These are phyloP conservation scores for Micrasema minimum DNA, from an alignment of 1,140 invertebrate species.

Conservation along the genomic window DNA sequence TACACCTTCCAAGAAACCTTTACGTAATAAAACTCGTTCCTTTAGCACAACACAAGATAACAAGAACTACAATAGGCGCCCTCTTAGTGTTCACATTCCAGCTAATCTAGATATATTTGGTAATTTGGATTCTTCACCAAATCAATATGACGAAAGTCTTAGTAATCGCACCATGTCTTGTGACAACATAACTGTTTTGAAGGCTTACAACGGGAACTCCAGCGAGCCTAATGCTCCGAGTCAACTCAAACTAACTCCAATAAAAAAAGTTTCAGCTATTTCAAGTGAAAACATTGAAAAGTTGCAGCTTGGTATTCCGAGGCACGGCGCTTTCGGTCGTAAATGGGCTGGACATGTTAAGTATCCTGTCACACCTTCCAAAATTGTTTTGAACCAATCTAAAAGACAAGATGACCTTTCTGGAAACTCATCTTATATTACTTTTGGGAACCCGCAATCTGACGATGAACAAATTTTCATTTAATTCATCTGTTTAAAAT, in stretches of 20 bases:
- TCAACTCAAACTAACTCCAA: slow-evolving; percentile 48
- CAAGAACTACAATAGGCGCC: slow-evolving; percentile 57
- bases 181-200: slow-evolving; percentile 51
- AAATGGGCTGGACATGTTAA: slow-evolving; percentile 69
- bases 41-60: slow-evolving; percentile 44
- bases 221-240: slow-evolving; percentile 36
- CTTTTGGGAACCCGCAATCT: slow-evolving; percentile 64
- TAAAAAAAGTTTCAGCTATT: slow-evolving; percentile 29
- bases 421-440: slow-evolving; percentile 59
- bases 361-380: slow-evolving; percentile 71
- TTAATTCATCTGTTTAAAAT: too few relatives aligned
- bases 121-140: slow-evolving; percentile 60
- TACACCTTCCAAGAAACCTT: slow-evolving; percentile 58
- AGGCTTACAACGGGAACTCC: slow-evolving; percentile 39
- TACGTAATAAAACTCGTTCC: slow-evolving; percentile 44
- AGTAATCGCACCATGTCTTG: slow-evolving; percentile 56
- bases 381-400: slow-evolving; percentile 56
- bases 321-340: slow-evolving; percentile 67
- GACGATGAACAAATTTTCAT: slow-evolving; percentile 68
- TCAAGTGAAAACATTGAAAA: slow-evolving; percentile 34
- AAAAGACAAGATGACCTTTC: slow-evolving; percentile 53
- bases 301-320: slow-evolving; percentile 56
- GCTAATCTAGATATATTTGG: slow-evolving; percentile 60
- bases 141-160: slow-evolving; percentile 59
- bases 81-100: slow-evolving; percentile 64